Percentiles rank a stretch among this genome's conserved stretches.
These are phyloP conservation scores for Drosophila eohydei DNA, from an alignment of 2,888 invertebrate genomes.

Conservation along the genomic window DNA sequence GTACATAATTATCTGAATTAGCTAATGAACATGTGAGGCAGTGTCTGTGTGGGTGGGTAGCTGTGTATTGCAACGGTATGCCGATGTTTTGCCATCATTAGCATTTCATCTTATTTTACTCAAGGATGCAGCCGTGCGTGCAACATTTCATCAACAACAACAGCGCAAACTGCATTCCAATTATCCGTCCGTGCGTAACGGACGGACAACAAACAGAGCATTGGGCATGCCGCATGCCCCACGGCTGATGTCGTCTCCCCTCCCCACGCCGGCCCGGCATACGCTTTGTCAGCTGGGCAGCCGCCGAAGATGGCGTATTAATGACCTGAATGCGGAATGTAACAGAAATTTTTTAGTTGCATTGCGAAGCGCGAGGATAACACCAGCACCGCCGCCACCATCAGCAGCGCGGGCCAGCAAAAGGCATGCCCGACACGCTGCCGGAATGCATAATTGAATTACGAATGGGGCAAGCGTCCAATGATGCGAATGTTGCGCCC, in stretches of 20 bases:
- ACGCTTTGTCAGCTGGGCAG: slow-evolving; percentile 13
- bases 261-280: not conserved
- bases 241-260: not conserved
- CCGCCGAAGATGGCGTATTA: slow-evolving; percentile 75
- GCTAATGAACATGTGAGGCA: slow-evolving; percentile 45
- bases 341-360: slow-evolving; percentile 57
- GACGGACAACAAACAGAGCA: slow-evolving; percentile 53
- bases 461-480: slow-evolving; percentile 48
- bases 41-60: not conserved
- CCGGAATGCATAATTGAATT: slow-evolving; percentile 76
- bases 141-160: slow-evolving; percentile 63
- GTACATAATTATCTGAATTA: slow-evolving; percentile 35
- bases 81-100: slow-evolving; percentile 73
- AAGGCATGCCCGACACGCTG: slow-evolving; percentile 54
- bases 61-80: slow-evolving; percentile 32
- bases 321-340: slow-evolving; percentile 79
- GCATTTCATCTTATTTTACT: slow-evolving; percentile 78
- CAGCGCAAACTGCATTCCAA: slow-evolving; percentile 66
- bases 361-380: slow-evolving; percentile 25
- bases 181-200: slow-evolving; percentile 68
- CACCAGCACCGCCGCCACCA: not conserved
- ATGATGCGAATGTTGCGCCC: slow-evolving; percentile 39
- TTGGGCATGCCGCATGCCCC: slow-evolving; percentile 26
- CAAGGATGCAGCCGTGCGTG: slow-evolving; percentile 68
- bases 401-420: not conserved